Conservation (phyloP, 2,797 vertebrate species). For the Ambastaia sidthimunki region DNA sequence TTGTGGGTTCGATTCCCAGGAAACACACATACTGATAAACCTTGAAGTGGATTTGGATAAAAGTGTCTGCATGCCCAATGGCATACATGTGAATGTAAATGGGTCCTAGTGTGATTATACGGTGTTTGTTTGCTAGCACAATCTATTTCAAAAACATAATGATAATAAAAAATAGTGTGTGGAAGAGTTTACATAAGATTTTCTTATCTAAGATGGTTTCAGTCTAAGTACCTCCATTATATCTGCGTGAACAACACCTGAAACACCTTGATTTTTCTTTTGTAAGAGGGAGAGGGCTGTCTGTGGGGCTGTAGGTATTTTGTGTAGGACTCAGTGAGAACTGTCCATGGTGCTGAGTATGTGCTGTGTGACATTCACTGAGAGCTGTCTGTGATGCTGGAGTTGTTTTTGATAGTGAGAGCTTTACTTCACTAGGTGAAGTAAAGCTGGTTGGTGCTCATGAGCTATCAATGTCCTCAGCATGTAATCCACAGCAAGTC, state of each 20-base stretch:
- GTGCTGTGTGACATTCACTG: background rate
- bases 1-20: no score
- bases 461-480: background rate
- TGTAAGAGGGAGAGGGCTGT: slow-evolving; percentile 3
- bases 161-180: no score
- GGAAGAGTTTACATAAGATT: no score
- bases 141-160: no score
- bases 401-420: background rate
- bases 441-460: background rate
- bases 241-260: background rate
- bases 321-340: background rate
- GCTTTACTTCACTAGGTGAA: background rate
- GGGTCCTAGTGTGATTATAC: no score
- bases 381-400: background rate
- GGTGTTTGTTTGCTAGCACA: background rate
- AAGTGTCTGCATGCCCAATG: no score
- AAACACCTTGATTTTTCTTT: background rate
- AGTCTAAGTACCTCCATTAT: no score
- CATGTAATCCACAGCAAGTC: slow-evolving; percentile 6
- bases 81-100: no score
- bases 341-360: background rate
- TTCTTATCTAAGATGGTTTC: no score
- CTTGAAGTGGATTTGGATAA: no score
- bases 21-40: no score
- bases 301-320: background rate